Evolutionary conservation across 2,113 vertebrate genomes (phyloP).

Genomic region (Alouatta palliata): DNA sequence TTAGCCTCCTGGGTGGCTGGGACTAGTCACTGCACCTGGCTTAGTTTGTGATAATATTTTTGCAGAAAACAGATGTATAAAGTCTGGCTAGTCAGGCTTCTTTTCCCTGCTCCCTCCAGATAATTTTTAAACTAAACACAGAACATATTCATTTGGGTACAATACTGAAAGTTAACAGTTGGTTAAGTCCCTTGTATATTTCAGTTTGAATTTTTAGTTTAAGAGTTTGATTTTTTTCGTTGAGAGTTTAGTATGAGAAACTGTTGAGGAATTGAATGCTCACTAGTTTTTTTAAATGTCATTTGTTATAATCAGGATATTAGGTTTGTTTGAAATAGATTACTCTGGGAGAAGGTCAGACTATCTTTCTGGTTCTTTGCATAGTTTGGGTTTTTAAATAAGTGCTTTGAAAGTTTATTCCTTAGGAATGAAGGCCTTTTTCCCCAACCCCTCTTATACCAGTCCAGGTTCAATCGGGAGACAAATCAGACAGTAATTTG

Average conservation of each 20-base stretch:
- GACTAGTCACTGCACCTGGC: background rate
- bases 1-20: background rate
- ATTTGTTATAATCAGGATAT: slow-evolving; percentile 59
- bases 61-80: background rate
- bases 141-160: slow-evolving; percentile 44
- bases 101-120: background rate
- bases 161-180: slow-evolving; percentile 50
- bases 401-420: slow-evolving; percentile 43
- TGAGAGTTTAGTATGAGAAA: slow-evolving; percentile 54
- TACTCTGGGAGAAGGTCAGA: slow-evolving; percentile 48
- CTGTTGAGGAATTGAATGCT: slow-evolving; percentile 52
- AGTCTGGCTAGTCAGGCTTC: background rate
- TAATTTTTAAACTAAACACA: background rate
- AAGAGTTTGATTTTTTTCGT: slow-evolving; percentile 24
- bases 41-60: background rate
- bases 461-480: background rate
- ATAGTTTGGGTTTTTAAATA: slow-evolving; percentile 45
- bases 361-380: slow-evolving; percentile 27
- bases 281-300: background rate
- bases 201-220: slow-evolving; percentile 62
- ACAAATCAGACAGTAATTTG: background rate
- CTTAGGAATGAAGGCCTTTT: background rate
- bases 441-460: background rate
- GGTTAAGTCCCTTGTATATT: slow-evolving; percentile 42
- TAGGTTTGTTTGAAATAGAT: slow-evolving; percentile 52